These are phyloP conservation scores for Mystacides longicornis DNA, from an alignment of 2,888 invertebrate genomes.

Conservation along the genomic window DNA sequence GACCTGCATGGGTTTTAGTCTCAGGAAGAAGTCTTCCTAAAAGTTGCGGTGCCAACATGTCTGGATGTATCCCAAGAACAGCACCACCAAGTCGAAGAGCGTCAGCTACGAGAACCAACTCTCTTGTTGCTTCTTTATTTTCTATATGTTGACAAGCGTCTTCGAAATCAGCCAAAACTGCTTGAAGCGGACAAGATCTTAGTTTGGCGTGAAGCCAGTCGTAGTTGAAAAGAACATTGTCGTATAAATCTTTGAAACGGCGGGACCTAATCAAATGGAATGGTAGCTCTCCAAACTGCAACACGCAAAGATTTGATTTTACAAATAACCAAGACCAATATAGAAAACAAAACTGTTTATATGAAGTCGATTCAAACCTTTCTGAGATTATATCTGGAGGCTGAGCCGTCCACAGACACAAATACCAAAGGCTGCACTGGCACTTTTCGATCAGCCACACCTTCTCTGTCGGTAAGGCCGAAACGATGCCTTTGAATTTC, in stretches of 20 bases:
- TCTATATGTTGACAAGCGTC: conserved; percentile 80
- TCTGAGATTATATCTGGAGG: conserved; percentile 85
- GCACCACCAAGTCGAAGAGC: conserved; percentile 91
- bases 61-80: conserved; percentile 82
- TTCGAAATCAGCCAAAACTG: conserved; percentile 91
- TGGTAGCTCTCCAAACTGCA: conserved; percentile 87
- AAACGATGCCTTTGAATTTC: conserved; percentile 92
- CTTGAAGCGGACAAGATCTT: conserved; percentile 90
- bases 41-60: conserved; percentile 93
- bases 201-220: conserved; percentile 96
- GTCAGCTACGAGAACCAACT: conserved; percentile 87
- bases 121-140: conserved; percentile 75
- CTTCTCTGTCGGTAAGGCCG: conserved; percentile 80
- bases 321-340: too few relatives aligned
- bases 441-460: conserved; percentile 87
- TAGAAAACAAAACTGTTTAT: too few relatives aligned
- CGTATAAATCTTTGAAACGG: conserved; percentile 82
- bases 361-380: conserved; percentile 75
- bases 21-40: conserved; percentile 89
- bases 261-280: conserved; percentile 89
- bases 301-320: background rate
- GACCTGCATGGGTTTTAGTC: conserved; percentile 55
- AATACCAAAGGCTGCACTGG: conserved; percentile 91
- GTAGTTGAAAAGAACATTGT: conserved; percentile 92
- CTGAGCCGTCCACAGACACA: conserved; percentile 80